Base-by-base conservation (phyloP, 2,113 vertebrate genomes). In the Phodopus roborovskii region DNA sequence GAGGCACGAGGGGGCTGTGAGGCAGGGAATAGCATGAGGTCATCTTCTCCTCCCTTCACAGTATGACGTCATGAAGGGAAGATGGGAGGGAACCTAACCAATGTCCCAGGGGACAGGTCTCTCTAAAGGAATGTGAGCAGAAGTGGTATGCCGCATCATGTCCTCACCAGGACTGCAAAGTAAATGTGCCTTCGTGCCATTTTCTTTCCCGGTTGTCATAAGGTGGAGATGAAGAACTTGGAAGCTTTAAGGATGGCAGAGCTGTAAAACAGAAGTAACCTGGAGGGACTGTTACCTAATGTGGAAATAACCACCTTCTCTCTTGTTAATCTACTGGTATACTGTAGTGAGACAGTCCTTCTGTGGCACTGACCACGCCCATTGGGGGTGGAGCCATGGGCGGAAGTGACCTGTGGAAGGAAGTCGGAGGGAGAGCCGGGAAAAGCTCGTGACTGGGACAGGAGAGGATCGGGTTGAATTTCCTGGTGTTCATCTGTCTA, bases 281-380 rank as follows among this genome's bases (percentile, higher is more conserved):
- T 87, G 56, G 28, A 71, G 15, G 62, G 92, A 45, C 62, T 71
- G 20, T 71, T 81, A n/a, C 28, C 16, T 64, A 12, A 50, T 45
- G 53, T 62, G 93, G 88, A 85, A 92, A 48, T 75, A 79, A 58
- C 15, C 5, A 58, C 15, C 5, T 94, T 73, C 53, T 89, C 0
- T 78, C 88, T 74, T 88, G 39, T 93, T 86, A n/a, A 79, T 64
- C 60, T 94, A 56, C 39, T 86, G 22, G 77, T 75, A n/a, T n/a
- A n/a, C n/a, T n/a, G n/a, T n/a, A n/a, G n/a, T n/a, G n/a, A n/a
- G n/a, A n/a, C n/a, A n/a, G n/a, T n/a, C n/a, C n/a, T n/a, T n/a
- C n/a, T n/a, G n/a, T n/a, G n/a, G n/a, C n/a, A n/a, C n/a, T n/a
- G n/a, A n/a, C n/a, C n/a, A n/a, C n/a, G n/a, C n/a, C n/a, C n/a